Conservation (phyloP, 2,113 vertebrate species). For the Bufo bufo region DNA sequence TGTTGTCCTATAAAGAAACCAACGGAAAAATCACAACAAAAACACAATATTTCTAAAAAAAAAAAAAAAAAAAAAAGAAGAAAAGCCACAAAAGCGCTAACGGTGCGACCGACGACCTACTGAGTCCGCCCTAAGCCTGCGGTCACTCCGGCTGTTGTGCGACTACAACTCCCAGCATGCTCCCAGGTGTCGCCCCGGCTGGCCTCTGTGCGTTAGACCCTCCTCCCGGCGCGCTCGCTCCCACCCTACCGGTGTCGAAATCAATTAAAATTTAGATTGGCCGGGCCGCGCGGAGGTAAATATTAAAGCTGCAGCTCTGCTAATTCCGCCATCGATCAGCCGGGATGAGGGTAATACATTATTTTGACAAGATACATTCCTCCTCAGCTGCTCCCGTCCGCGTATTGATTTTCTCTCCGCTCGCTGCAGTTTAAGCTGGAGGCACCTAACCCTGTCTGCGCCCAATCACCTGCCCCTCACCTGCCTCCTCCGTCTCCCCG, state of each 20-base stretch:
- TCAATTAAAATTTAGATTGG: constrained; percentile 86
- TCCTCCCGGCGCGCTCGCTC: constrained; percentile 68
- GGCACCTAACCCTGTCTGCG: constrained; percentile 48
- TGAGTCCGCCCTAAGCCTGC: no score
- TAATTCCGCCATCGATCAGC: constrained; percentile 97
- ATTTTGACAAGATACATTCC: constrained; percentile 99
- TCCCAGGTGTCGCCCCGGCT: no score
- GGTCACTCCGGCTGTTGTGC: no score
- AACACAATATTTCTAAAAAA: no score
- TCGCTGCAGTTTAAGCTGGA: constrained; percentile 57
- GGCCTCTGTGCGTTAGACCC: not conserved
- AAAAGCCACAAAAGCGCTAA: no score
- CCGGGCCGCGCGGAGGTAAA: constrained; percentile 84
- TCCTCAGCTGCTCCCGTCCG: constrained; percentile 88
- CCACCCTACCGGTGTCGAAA: constrained; percentile 82
- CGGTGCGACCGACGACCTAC: no score
- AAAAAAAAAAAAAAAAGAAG: no score
- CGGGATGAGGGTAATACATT: constrained; percentile 98
- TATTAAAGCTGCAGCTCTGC: constrained; percentile 87
- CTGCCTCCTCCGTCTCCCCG: constrained; percentile 33
- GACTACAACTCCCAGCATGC: no score
- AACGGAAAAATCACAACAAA: no score
- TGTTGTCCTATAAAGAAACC: no score
- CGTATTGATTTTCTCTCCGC: constrained; percentile 85
- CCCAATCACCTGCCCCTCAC: constrained; percentile 41